Evolutionary conservation across 1,140 invertebrate genomes (phyloP).

Genomic region (Zaprionus capensis): DNA sequence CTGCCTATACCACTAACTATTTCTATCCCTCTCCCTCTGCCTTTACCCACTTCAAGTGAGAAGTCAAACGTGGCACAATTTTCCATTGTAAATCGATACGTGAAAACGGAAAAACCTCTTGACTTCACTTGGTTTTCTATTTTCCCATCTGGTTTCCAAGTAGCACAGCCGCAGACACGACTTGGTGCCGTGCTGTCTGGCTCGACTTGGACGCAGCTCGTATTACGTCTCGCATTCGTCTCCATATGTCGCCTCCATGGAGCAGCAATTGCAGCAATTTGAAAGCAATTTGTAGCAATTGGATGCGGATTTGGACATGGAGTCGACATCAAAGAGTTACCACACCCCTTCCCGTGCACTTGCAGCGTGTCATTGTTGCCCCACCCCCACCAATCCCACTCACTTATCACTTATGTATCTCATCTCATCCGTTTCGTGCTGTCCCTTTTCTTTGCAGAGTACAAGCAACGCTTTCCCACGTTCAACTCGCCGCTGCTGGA

Average conservation of each 20-base stretch:
- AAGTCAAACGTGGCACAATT: not conserved
- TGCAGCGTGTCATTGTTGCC: slow-evolving; percentile 32
- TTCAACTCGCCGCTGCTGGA: slow-evolving; percentile 84
- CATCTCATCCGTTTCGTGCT: slow-evolving; percentile 13
- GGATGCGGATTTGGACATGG: slow-evolving; percentile 17
- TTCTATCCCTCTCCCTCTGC: not conserved
- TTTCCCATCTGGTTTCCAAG: slow-evolving; percentile 78
- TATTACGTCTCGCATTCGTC: slow-evolving; percentile 30
- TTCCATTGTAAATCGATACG: slow-evolving; percentile 59
- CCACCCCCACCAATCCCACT: not conserved
- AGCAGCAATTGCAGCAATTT: slow-evolving; percentile 48
- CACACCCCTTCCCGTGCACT: not conserved
- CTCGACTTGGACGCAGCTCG: slow-evolving; percentile 8
- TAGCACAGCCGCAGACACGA: slow-evolving; percentile 42
- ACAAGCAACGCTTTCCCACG: slow-evolving; percentile 79
- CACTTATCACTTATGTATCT: not conserved
- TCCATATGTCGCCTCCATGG: slow-evolving; percentile 14
- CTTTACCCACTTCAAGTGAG: not conserved
- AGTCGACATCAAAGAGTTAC: slow-evolving; percentile 19
- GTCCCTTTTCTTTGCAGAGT: slow-evolving; percentile 56
- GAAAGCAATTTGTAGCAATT: slow-evolving; percentile 46
- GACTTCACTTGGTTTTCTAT: slow-evolving; percentile 35
- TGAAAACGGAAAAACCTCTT: slow-evolving; percentile 79
- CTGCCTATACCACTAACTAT: too few species aligned
- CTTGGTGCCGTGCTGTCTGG: slow-evolving; percentile 57